Evolutionary conservation across 2,888 invertebrate genomes (phyloP).

Genomic region (Aspidiotus destructor): DNA sequence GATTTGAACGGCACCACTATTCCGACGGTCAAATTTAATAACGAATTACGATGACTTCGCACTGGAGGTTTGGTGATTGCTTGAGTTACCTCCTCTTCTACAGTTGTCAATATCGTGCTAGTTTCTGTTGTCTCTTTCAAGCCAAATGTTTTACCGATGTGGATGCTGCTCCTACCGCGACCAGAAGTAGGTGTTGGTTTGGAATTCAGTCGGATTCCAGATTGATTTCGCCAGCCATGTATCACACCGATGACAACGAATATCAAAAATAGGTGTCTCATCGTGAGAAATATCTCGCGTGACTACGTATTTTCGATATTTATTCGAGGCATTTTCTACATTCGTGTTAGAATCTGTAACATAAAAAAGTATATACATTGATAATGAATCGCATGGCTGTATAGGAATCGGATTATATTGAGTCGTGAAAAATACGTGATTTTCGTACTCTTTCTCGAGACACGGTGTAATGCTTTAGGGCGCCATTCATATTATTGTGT

Average conservation of each 20-base stretch:
- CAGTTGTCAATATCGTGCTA: constrained; percentile 27
- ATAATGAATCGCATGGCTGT: no score
- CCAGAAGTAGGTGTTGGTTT: constrained; percentile 25
- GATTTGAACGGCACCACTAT: constrained; percentile 67
- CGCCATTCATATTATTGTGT: no score
- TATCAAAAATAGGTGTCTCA: not conserved
- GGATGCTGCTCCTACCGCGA: constrained; percentile 33
- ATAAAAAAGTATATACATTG: no score
- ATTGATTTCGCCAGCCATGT: constrained; percentile 33
- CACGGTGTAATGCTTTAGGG: no score
- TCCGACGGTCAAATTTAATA: constrained; percentile 54
- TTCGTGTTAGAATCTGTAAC: no score
- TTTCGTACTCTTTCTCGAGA: no score
- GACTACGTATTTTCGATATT: no score
- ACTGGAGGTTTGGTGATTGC: constrained; percentile 29
- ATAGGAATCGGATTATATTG: no score
- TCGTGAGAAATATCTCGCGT: not conserved
- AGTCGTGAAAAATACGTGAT: no score
- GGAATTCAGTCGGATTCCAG: constrained; percentile 31
- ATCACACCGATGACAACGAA: not conserved
- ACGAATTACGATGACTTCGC: constrained; percentile 42
- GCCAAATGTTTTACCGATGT: constrained; percentile 33
- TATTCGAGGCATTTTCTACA: no score
- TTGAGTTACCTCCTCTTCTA: constrained; percentile 9
- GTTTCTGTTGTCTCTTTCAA: constrained; percentile 31